Conservation (phyloP, 2,113 vertebrate genomes). For the Callipepla californica region DNA sequence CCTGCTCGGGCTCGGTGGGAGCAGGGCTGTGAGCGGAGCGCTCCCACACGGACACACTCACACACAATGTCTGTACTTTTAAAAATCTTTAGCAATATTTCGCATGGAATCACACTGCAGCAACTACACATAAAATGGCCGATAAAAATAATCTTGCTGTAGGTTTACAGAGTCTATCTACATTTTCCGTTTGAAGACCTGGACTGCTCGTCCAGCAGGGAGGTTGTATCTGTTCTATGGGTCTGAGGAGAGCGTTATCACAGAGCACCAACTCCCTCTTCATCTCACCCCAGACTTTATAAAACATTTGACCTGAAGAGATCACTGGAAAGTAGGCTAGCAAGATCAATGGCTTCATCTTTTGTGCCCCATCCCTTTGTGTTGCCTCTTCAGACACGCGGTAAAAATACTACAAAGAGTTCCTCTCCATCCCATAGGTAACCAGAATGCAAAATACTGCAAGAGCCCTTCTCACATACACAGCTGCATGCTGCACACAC, state of each 20-base stretch:
- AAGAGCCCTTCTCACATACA: conserved; percentile 13
- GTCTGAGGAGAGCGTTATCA: conserved; percentile 8
- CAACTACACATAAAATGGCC: conserved; percentile 58
- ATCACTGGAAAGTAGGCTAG: conserved; percentile 12
- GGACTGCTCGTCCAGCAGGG: conserved; percentile 42
- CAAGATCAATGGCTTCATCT: conserved; percentile 52
- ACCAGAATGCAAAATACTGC: conserved; percentile 36
- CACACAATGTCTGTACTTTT: conserved; percentile 33
- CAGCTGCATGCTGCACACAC: neutral
- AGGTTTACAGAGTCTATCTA: conserved; percentile 62
- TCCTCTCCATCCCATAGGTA: neutral
- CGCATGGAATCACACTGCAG: conserved; percentile 65
- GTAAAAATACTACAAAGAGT: neutral
- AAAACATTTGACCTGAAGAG: conserved; percentile 23
- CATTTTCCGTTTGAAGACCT: conserved; percentile 54
- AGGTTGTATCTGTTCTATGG: neutral
- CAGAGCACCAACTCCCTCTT: conserved; percentile 10
- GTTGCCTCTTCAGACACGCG: neutral
- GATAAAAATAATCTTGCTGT: conserved; percentile 61
- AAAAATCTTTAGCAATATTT: conserved; percentile 62
- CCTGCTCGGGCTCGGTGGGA: neutral
- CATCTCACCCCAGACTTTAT: neutral
- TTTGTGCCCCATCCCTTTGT: neutral
- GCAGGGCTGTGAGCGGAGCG: neutral
- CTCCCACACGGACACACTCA: conserved; percentile 2